Percentiles rank a stretch among this genome's conserved stretches.
Evolutionary conservation across 2,797 vertebrate genomes (phyloP).

Genomic region (Peromyscus aztecus): DNA sequence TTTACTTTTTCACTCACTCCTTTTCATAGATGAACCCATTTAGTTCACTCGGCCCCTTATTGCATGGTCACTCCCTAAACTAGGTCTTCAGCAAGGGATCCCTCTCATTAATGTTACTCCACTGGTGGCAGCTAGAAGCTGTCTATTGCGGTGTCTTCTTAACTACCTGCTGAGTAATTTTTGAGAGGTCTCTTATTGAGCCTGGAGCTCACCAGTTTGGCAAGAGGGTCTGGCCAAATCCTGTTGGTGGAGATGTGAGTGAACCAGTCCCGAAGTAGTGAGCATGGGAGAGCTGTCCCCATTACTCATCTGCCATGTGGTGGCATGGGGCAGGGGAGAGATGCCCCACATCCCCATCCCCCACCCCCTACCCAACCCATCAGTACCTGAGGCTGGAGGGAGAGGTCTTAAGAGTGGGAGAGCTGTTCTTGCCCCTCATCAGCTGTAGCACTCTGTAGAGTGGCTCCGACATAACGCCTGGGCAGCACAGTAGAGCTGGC

Average conservation of each 20-base stretch:
- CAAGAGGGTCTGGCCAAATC: background rate
- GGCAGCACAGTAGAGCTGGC: background rate
- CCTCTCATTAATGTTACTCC: conserved; percentile 13
- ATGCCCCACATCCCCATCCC: background rate
- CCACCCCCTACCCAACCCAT: background rate
- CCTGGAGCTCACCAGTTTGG: background rate
- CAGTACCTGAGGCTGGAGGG: background rate
- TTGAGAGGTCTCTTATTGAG: background rate
- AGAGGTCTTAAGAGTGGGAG: background rate
- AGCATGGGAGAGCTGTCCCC: background rate
- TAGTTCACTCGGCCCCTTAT: background rate
- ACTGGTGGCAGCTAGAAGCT: background rate
- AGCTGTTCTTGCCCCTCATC: background rate
- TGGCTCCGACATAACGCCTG: background rate
- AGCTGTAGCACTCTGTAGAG: background rate
- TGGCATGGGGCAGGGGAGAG: background rate
- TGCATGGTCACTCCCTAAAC: background rate
- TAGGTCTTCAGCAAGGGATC: background rate
- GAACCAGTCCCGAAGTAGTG: background rate
- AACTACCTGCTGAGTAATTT: background rate
- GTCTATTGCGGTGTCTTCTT: background rate
- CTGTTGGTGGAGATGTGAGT: background rate
- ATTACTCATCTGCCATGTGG: background rate
- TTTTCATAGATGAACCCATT: background rate
- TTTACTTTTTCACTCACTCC: background rate